phyloP scores from a whole-genome alignment of 2,888 invertebrate genomes.

The Xylota sylvarum region DNA sequence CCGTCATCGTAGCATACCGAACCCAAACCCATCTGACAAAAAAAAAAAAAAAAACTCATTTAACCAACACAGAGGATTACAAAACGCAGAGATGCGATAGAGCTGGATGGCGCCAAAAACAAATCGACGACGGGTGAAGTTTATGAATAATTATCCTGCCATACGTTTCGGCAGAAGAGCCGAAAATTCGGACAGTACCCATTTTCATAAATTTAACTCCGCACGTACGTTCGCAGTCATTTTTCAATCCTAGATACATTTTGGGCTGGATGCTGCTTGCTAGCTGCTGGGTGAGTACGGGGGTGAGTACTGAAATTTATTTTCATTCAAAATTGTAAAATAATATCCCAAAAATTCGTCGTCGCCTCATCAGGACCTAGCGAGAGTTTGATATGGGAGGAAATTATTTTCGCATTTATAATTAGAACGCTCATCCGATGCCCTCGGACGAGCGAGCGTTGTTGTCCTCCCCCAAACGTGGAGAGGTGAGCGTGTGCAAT shows the following conservation, averaged over 20 bases:
- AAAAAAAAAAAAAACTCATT: constrained; percentile 27
- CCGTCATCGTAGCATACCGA: not conserved
- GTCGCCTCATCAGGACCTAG: not conserved
- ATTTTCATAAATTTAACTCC: constrained; percentile 69
- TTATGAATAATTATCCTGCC: constrained; percentile 75
- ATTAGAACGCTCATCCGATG: constrained; percentile 64
- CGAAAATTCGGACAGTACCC: constrained; percentile 63
- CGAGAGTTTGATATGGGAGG: constrained; percentile 53
- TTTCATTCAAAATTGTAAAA: constrained; percentile 69
- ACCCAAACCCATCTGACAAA: no score
- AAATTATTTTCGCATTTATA: constrained; percentile 76
- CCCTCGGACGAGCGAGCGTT: constrained; percentile 32
- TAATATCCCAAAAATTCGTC: constrained; percentile 64
- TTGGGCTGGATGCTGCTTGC: no score
- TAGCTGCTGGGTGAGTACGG: not conserved
- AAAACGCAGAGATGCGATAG: constrained; percentile 6
- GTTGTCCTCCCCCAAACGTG: constrained; percentile 11
- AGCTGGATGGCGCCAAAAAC: constrained; percentile 56
- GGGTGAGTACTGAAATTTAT: constrained; percentile 39
- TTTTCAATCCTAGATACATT: constrained; percentile 31
- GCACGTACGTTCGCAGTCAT: constrained; percentile 65
- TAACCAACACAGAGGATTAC: constrained; percentile 32
- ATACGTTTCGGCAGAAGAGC: constrained; percentile 54
- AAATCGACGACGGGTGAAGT: constrained; percentile 67
- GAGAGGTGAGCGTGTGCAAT: constrained; percentile 44